Conservation (phyloP, 2,113 vertebrate species). For the Camelus dromedarius region DNA sequence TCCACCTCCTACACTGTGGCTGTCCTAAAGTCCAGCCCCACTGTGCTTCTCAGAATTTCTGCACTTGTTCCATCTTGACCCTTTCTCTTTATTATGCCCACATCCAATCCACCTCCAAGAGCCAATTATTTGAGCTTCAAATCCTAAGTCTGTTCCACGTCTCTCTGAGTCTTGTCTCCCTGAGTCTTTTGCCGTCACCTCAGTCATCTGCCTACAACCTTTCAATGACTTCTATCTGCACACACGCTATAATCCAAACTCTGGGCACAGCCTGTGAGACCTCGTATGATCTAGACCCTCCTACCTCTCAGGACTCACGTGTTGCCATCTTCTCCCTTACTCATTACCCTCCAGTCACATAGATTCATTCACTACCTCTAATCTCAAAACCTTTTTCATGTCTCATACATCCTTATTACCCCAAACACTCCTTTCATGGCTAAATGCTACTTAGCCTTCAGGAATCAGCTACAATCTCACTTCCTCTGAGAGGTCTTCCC, state of each 20-base stretch:
- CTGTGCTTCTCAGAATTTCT: neutral
- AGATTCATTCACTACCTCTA: neutral
- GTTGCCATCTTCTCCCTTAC: neutral
- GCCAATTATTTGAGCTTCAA: neutral
- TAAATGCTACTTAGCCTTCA: neutral
- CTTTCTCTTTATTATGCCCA: neutral
- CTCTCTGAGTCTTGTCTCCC: neutral
- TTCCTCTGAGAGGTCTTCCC: neutral
- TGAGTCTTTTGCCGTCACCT: neutral
- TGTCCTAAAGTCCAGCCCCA: neutral
- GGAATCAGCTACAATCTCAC: neutral
- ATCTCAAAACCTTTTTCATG: neutral
- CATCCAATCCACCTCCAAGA: neutral
- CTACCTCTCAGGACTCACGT: neutral
- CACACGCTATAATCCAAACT: neutral
- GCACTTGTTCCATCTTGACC: neutral
- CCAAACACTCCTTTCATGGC: neutral
- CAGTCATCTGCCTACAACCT: neutral
- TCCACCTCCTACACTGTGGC: neutral
- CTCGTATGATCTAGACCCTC: neutral
- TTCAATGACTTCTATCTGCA: neutral
- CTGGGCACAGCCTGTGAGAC: rapidly evolving
- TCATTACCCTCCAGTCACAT: neutral
- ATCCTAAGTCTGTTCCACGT: neutral
- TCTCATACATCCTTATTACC: neutral